phyloP scores from a whole-genome alignment of 2,888 invertebrate species.

The Acanthosepion pharaonis region DNA sequence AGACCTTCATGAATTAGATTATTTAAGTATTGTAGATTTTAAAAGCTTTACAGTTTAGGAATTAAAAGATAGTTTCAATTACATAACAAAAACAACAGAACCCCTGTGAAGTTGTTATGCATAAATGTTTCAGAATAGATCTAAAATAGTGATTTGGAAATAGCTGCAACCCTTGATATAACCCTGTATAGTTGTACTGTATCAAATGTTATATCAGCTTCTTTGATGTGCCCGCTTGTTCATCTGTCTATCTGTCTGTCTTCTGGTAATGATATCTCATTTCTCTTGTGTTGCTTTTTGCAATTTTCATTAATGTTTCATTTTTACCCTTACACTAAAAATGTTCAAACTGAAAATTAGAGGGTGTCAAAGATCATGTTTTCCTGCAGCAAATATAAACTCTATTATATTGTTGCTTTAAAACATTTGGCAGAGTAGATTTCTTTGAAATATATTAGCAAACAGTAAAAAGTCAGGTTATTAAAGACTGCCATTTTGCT shows the following conservation, averaged over 20 bases:
- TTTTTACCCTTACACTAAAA: not conserved
- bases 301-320: not conserved
- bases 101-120: not conserved
- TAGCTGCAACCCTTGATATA: not conserved
- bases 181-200: conserved; percentile 4
- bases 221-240: conserved; percentile 11
- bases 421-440: not conserved
- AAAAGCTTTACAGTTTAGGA: not conserved
- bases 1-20: not conserved
- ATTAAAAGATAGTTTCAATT: not conserved
- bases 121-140: not conserved
- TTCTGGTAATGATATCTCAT: not conserved
- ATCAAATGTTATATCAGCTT: conserved; percentile 14
- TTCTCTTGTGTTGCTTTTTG: conserved; percentile 33
- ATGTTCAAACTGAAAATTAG: not conserved
- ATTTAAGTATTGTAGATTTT: not conserved
- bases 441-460: too few relatives aligned
- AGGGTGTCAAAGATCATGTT: conserved; percentile 33
- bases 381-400: not conserved
- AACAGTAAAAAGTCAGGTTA: too few relatives aligned
- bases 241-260: conserved; percentile 11
- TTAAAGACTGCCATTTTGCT: too few relatives aligned
- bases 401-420: not conserved
- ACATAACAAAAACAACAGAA: not conserved
- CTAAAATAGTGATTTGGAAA: not conserved